These are phyloP conservation scores for Malachius bipustulatus DNA, from an alignment of 2,888 invertebrate species.

Conservation along the genomic window DNA sequence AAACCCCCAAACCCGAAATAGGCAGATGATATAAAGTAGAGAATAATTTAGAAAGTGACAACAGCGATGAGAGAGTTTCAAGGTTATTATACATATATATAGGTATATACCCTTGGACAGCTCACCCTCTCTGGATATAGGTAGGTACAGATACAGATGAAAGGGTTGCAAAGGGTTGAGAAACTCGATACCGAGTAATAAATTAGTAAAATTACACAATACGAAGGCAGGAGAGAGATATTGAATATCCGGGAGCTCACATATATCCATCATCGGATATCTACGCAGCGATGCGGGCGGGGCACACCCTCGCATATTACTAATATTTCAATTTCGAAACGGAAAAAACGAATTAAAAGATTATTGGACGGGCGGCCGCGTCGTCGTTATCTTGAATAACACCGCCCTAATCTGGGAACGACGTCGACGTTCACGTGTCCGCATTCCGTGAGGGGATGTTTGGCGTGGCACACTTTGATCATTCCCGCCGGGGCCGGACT, in stretches of 20 bases:
- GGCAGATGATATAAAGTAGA: too few relatives aligned
- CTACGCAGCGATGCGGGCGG: neutral
- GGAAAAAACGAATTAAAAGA: slow-evolving; percentile 1
- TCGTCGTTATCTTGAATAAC: slow-evolving; percentile 1
- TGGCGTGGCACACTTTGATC: too few relatives aligned
- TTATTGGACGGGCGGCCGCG: neutral
- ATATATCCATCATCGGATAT: slow-evolving; percentile 13
- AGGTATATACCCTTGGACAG: too few relatives aligned
- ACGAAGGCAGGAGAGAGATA: slow-evolving; percentile 15
- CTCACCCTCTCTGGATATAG: too few relatives aligned
- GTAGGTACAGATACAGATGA: slow-evolving; percentile 18
- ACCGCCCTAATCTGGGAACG: too few relatives aligned
- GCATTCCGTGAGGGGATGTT: too few relatives aligned
- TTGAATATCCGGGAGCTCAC: slow-evolving; percentile 15
- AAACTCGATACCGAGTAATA: slow-evolving; percentile 29
- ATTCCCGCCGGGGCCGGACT: too few relatives aligned
- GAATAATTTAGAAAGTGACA: too few relatives aligned
- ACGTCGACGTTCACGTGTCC: too few relatives aligned
- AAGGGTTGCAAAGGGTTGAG: slow-evolving; percentile 22
- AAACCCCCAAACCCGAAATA: too few relatives aligned
- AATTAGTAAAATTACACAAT: slow-evolving; percentile 28
- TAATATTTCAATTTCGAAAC: slow-evolving; percentile 1
- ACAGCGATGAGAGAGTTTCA: too few relatives aligned
- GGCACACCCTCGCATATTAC: slow-evolving; percentile 2
- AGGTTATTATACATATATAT: too few relatives aligned